A percentile compares a stretch with the other conserved stretches of the same genome.
These are phyloP conservation scores for Mamestra brassicae DNA, from an alignment of 2,888 invertebrate species.

Conservation along the genomic window DNA sequence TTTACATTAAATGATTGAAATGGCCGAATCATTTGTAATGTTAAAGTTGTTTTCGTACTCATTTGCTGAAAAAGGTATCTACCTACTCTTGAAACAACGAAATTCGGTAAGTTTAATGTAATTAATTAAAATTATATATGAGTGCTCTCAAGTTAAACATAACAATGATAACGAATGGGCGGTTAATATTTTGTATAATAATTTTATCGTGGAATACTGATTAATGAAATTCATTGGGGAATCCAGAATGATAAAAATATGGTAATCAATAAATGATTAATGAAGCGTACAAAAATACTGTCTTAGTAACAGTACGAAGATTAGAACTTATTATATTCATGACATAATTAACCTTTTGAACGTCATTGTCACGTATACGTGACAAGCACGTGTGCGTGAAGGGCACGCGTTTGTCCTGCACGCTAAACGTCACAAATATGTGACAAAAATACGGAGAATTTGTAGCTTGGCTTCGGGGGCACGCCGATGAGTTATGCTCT, in stretches of 20 bases:
- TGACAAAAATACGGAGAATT: too few species aligned
- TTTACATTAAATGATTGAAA: slow-evolving; percentile 43
- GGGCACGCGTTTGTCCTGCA: too few species aligned
- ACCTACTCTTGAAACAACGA: slow-evolving; percentile 24
- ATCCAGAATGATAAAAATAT: slow-evolving; percentile 34
- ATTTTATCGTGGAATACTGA: slow-evolving; percentile 34
- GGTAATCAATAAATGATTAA: slow-evolving; percentile 25
- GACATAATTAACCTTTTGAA: too few species aligned
- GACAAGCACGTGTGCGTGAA: too few species aligned
- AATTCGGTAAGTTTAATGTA: slow-evolving; percentile 32
- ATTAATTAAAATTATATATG: slow-evolving; percentile 37
- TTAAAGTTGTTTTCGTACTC: slow-evolving; percentile 20
- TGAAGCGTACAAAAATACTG: not conserved
- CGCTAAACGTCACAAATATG: too few species aligned
- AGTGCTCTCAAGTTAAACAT: slow-evolving; percentile 44
- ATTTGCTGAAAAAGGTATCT: slow-evolving; percentile 11
- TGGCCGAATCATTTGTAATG: slow-evolving; percentile 31
- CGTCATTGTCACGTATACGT: too few species aligned
- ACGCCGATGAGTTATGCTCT: too few species aligned
- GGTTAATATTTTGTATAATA: slow-evolving; percentile 24
- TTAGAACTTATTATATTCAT: slow-evolving; percentile 2
- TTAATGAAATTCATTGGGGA: slow-evolving; percentile 32
- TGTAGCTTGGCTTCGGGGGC: too few species aligned
- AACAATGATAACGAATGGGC: slow-evolving; percentile 36
- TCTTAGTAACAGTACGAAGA: not conserved